Conservation (phyloP, 2,797 vertebrate species). For the Myotis vivesi region DNA sequence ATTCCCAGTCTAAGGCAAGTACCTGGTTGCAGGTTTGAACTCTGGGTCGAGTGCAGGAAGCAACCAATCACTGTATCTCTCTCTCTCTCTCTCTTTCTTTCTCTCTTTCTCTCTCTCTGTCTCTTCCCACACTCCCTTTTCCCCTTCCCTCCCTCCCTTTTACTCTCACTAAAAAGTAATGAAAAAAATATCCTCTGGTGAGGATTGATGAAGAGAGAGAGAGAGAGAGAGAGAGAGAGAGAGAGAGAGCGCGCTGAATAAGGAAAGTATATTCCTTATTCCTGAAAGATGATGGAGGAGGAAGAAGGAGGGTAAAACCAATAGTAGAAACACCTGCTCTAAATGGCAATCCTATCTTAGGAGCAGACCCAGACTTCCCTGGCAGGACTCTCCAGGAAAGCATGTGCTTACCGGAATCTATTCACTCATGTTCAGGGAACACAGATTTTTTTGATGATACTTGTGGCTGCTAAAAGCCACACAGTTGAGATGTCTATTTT, state of each 20-base stretch:
- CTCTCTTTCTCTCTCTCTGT: too few relatives aligned
- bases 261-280: not conserved
- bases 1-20: too few relatives aligned
- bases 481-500: constrained; percentile 16
- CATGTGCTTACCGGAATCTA: constrained; percentile 53
- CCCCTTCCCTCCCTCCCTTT: too few relatives aligned
- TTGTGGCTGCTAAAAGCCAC: not conserved
- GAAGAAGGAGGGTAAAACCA: constrained; percentile 13
- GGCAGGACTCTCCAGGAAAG: constrained; percentile 4
- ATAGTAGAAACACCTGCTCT: constrained; percentile 42
- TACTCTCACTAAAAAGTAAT: too few relatives aligned
- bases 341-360: constrained; percentile 62
- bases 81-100: too few relatives aligned
- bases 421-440: not conserved
- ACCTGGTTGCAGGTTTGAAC: too few relatives aligned
- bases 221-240: too few relatives aligned
- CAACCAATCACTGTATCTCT: too few relatives aligned
- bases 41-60: too few relatives aligned
- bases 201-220: too few relatives aligned
- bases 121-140: too few relatives aligned
- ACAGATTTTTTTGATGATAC: not conserved
- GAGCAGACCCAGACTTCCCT: constrained; percentile 40
- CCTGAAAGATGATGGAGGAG: constrained; percentile 5
- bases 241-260: not conserved
- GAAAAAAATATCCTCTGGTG: too few relatives aligned